These are phyloP conservation scores for Phoeniculus purpureus DNA, from an alignment of 2,797 vertebrate species.

Conservation along the genomic window DNA sequence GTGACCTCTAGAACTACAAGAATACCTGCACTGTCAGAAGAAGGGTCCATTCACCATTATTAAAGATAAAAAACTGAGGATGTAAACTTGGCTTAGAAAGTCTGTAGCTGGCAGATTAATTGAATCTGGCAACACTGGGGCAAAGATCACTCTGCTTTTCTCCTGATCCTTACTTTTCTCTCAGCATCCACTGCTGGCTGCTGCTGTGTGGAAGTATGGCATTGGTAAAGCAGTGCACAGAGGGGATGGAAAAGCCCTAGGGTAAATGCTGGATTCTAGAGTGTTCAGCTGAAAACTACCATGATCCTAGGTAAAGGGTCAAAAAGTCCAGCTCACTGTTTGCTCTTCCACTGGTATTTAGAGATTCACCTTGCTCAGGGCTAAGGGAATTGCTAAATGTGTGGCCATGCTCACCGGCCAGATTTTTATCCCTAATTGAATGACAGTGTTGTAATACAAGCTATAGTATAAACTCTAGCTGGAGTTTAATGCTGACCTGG, in stretches of 20 bases:
- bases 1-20: background rate
- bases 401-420: background rate
- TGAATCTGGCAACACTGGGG: background rate
- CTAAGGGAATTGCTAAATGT: background rate
- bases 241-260: background rate
- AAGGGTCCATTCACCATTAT: background rate
- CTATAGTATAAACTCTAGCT: background rate
- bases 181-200: background rate
- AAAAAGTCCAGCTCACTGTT: background rate
- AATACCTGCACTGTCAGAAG: background rate
- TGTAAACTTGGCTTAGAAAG: background rate
- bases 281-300: background rate
- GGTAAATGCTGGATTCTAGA: background rate
- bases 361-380: background rate
- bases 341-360: background rate
- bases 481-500: background rate
- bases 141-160: background rate
- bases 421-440: background rate
- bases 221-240: background rate
- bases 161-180: background rate
- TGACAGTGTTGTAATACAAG: background rate
- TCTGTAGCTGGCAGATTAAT: background rate
- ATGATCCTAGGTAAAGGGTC: background rate
- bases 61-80: background rate
- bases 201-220: background rate